phyloP scores from a whole-genome alignment of 2,113 vertebrate species.

The Tinamus guttatus region DNA sequence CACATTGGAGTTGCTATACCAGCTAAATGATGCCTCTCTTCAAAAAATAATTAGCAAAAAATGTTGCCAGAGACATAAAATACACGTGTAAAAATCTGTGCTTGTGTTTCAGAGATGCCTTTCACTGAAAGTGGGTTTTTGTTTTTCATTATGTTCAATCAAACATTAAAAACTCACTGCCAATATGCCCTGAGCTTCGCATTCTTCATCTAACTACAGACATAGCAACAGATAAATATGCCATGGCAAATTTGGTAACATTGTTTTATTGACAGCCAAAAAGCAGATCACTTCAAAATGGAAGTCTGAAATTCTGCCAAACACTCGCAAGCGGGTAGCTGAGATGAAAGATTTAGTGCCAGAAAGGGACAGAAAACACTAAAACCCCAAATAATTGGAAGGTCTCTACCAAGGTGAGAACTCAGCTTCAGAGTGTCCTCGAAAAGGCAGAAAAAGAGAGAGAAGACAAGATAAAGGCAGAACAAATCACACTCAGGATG shows the following conservation, averaged over 20 bases:
- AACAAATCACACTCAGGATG: neutral
- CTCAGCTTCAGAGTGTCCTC: neutral
- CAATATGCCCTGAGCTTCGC: slow-evolving; percentile 36
- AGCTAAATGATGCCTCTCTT: slow-evolving; percentile 7
- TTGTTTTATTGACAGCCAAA: slow-evolving; percentile 43
- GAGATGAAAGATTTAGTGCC: neutral
- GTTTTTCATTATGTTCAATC: slow-evolving; percentile 26
- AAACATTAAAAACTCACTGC: slow-evolving; percentile 43
- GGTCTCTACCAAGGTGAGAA: neutral
- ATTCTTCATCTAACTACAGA: slow-evolving; percentile 50
- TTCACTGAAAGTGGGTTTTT: neutral
- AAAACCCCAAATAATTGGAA: neutral
- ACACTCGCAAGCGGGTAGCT: neutral
- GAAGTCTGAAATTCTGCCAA: slow-evolving; percentile 40
- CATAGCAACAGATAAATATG: slow-evolving; percentile 66
- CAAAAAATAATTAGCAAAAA: slow-evolving; percentile 14
- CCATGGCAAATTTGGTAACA: slow-evolving; percentile 51
- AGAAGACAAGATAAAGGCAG: neutral
- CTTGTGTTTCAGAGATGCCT: slow-evolving; percentile 4
- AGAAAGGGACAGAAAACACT: neutral
- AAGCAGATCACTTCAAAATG: slow-evolving; percentile 20
- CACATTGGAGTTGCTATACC: neutral
- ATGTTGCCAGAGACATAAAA: neutral
- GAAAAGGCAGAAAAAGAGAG: neutral
- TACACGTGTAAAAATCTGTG: neutral